Base-by-base conservation (phyloP, 2,113 vertebrate species). In the Xenopus laevis region DNA sequence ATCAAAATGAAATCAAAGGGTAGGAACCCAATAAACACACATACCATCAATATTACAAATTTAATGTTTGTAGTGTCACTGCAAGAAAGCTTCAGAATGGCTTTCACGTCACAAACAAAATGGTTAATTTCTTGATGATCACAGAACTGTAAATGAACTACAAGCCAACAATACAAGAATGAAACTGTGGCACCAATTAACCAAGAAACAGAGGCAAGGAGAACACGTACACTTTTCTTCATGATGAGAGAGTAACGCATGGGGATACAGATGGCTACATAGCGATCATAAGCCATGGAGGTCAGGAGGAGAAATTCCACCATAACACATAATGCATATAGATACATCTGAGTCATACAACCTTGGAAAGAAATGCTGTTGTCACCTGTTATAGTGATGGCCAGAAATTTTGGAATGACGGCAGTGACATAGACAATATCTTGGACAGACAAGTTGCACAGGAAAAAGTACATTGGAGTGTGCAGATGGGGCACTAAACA, bases 231-330 rank as follows among this genome's bases (percentile, higher is more conserved):
- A 20, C 17, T 64, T 1, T 78, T 53, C 4, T 30, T 59, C 84
- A 79, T 82, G 33, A 80, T 27, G 40, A 52, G 63, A 1, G 0
- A 20, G 1, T 83, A 82, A 46, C 11, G 78, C 57, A 82, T 71
- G 17, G 84, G 83, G 16, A 74, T 52, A 71, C 83, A 80, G 70
- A 84, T 73, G 7, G 84, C 84, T 53, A 82, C 74, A 30, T 81
- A 80, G 6, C 74, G 72, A 20, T 80, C 81, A 4, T 78, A 84
- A 46, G 84, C 79, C 82, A 81, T 83, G 23, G 78, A 57, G 0
- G 81, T 79, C 44, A 83, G 40, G 40, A 82, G 79, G 69, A 84
- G 78, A 57, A 75, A 78, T 63, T 79, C 81, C 20, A 7, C 52
- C 45, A 69, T 47, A 0, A 77, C 75, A 53, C 78, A 81, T 8